These are phyloP conservation scores for Archocentrus centrarchus DNA, from an alignment of 2,113 vertebrate genomes.

Conservation along the genomic window DNA sequence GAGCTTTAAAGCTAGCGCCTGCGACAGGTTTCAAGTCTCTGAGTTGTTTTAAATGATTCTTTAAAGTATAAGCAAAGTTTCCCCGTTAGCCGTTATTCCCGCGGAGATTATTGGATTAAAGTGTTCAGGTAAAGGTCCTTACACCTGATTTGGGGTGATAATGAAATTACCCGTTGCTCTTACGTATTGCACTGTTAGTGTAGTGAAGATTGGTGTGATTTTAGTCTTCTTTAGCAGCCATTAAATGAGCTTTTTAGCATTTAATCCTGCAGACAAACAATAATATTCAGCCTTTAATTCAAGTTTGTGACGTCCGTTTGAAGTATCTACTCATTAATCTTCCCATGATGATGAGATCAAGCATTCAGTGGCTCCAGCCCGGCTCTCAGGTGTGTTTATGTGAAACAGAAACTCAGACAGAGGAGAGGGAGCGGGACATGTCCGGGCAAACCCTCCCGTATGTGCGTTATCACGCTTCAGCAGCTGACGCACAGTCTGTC, in stretches of 20 bases:
- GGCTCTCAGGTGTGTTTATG: background rate
- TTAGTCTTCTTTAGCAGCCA: background rate
- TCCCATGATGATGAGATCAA: background rate
- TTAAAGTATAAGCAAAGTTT: background rate
- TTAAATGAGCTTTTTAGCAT: background rate
- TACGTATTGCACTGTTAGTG: background rate
- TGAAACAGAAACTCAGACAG: background rate
- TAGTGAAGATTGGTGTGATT: background rate
- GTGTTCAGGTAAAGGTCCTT: background rate
- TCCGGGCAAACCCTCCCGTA: background rate
- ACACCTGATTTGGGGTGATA: background rate
- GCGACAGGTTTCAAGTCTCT: background rate
- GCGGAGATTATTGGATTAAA: background rate
- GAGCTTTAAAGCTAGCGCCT: background rate
- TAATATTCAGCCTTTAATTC: background rate
- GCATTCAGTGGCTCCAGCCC: background rate
- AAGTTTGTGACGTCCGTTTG: background rate
- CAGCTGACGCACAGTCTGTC: background rate
- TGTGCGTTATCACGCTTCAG: background rate
- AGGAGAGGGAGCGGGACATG: background rate
- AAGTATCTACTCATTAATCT: background rate
- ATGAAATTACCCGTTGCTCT: background rate
- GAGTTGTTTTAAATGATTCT: accelerated
- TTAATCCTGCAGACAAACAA: background rate
- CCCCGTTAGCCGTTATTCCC: background rate